Evolutionary conservation across 2,113 vertebrate species (phyloP).

Genomic region (Tragulus kanchil): DNA sequence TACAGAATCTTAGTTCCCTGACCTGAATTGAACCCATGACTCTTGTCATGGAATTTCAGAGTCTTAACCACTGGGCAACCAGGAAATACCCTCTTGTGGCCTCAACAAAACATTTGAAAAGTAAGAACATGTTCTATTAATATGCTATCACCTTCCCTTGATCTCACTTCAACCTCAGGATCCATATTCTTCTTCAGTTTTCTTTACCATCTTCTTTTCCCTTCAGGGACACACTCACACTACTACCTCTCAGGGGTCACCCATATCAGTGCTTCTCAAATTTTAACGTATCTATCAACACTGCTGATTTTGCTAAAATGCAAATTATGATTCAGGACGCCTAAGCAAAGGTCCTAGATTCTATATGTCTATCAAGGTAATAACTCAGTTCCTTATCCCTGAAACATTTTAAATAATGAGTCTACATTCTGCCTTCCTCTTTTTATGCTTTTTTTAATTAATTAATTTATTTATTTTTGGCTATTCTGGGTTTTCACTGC

Average conservation of each 20-base stretch:
- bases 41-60: no score
- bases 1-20: neutral
- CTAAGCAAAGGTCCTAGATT: neutral
- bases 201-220: neutral
- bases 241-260: neutral
- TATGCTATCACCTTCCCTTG: neutral
- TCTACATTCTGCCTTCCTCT: neutral
- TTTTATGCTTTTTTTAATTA: neutral
- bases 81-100: no score
- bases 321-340: neutral
- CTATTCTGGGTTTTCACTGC: no score
- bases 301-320: neutral
- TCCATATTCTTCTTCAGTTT: neutral
- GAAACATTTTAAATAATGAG: neutral
- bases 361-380: neutral
- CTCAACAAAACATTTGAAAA: no score
- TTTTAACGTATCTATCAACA: neutral
- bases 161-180: neutral
- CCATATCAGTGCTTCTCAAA: neutral
- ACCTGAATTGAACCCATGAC: neutral
- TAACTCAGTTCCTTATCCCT: neutral
- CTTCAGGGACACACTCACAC: neutral
- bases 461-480: no score
- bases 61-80: no score
- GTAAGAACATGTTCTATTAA: neutral